These are phyloP conservation scores for Meriones psammophilus DNA, from an alignment of 2,797 vertebrate species.

Conservation along the genomic window DNA sequence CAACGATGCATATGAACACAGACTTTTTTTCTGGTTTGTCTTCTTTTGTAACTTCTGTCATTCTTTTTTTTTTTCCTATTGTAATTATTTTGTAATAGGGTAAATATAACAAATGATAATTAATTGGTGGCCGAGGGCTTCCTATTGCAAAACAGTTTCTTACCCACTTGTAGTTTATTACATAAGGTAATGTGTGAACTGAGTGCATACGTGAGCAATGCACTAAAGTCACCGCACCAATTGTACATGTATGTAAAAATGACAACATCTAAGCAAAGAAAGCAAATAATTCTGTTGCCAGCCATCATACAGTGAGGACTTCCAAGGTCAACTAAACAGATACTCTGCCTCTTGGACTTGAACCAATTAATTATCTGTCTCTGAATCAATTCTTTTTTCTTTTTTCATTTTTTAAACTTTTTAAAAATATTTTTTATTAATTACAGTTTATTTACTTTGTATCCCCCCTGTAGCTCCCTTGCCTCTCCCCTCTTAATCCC, in stretches of 20 bases:
- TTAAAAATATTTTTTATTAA: too few relatives aligned
- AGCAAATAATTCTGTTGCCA: conserved; percentile 22
- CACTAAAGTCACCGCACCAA: conserved; percentile 24
- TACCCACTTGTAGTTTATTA: background rate
- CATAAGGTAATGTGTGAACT: background rate
- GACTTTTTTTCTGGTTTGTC: background rate
- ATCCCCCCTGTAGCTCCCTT: too few relatives aligned
- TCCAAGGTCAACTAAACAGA: background rate
- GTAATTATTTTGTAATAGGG: conserved; percentile 18
- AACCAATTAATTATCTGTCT: background rate
- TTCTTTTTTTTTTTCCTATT: background rate
- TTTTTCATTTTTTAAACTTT: too few relatives aligned
- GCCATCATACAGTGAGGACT: background rate
- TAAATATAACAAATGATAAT: conserved; percentile 30
- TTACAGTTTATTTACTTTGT: too few relatives aligned
- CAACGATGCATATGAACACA: background rate
- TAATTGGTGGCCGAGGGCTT: background rate
- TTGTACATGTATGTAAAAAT: background rate
- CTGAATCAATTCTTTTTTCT: background rate
- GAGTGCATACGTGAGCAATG: background rate
- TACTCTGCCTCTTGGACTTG: background rate
- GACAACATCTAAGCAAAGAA: background rate
- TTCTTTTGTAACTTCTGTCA: background rate
- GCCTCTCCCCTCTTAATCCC: too few relatives aligned
- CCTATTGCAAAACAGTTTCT: background rate